Evolutionary conservation across 1,140 invertebrate genomes (phyloP), one percentile per base, ranked within the genome.

Genomic region (Heterodera carotae): DNA sequence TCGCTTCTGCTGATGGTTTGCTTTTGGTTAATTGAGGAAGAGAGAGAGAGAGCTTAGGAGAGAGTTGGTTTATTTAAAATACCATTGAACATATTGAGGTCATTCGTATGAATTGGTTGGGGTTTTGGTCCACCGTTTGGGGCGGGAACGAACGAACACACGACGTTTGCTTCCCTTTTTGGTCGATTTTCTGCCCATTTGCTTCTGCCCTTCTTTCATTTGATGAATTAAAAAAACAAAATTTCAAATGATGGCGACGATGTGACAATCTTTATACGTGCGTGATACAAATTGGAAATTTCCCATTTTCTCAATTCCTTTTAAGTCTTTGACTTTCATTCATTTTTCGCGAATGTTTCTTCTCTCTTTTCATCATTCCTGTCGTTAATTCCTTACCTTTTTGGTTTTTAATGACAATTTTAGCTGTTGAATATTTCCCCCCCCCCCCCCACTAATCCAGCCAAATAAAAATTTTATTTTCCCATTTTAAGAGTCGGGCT

Each of bases 291-390:
- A 67, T 36, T 36, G 33, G 18, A 59, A 71, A 22, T 71, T 12
- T 22, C 36, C 36, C 12, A 36, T 3, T 56, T 53, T 60, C 12
- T 12, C 10, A 7, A 36, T 73, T 73, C 33, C 6, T 56, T 73
- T 69, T 31, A 36, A 64, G 18, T 15, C 1, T 73, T 73, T 73
- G 27, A 8, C 27, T 8, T 29, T 3, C 29, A 43, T 12, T 67
- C 69, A 15, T 43, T 0, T n/a, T n/a, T n/a, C n/a, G n/a, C n/a
- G n/a, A n/a, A n/a, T 71, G 48, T 71, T 71, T 71, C 59, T 71
- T 29, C 7, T 71, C 43, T 53, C 5, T 4, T 69, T 7, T 33
- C n/a, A n/a, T n/a, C n/a, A n/a, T 71, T 31, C 7, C 7, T 34
- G 7, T 66, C 3, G 62, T 34, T 66, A 43, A 10, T 43, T 39